Conservation (phyloP, 2,797 vertebrate genomes). For the Iguana delicatissima region DNA sequence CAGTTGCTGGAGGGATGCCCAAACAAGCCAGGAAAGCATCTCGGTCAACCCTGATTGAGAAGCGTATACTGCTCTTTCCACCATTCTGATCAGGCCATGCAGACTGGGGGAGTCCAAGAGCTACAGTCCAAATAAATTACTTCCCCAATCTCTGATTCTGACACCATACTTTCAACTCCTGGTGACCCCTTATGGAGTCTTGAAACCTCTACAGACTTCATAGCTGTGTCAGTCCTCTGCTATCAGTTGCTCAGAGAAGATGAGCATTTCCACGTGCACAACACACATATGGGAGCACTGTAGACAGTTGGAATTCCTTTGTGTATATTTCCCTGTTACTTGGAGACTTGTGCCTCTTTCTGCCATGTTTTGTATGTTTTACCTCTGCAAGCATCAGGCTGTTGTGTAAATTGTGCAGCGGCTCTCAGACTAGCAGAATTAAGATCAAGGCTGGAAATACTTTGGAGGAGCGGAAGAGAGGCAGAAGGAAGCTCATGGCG, state of each 20-base stretch:
- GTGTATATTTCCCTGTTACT: neutral
- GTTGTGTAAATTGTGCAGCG: neutral
- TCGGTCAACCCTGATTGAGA: constrained; percentile 38
- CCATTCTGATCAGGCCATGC: neutral
- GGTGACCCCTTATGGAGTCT: constrained; percentile 28
- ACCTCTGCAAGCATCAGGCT: neutral
- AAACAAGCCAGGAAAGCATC: constrained; percentile 39
- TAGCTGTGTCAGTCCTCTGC: neutral
- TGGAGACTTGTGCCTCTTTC: neutral
- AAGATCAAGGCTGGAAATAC: constrained; percentile 49
- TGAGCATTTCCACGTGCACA: neutral
- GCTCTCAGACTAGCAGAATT: constrained; percentile 55
- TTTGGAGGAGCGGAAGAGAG: constrained; percentile 38
- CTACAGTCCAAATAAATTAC: no score
- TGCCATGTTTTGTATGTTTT: neutral
- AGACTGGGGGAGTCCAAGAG: no score
- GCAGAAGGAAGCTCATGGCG: constrained; percentile 49
- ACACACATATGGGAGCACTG: no score
- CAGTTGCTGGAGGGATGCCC: constrained; percentile 46
- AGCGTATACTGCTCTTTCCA: constrained; percentile 34
- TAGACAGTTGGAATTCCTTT: neutral
- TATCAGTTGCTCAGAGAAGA: neutral
- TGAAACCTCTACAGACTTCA: neutral
- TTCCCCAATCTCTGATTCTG: neutral
- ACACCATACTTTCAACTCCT: constrained; percentile 37